Conservation (phyloP, 1,140 invertebrate species). For the Venturia canescens region DNA sequence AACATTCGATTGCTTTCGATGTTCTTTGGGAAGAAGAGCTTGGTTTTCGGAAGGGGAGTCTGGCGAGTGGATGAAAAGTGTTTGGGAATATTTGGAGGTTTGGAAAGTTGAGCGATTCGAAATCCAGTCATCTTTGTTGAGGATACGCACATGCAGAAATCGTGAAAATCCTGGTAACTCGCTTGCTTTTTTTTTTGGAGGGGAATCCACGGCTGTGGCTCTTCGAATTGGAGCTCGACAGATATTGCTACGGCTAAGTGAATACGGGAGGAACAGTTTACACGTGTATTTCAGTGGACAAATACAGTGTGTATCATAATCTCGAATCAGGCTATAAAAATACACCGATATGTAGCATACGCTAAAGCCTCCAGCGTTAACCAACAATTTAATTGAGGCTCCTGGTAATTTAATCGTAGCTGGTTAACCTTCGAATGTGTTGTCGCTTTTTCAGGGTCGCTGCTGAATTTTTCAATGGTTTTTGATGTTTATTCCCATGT, state of each 20-base stretch:
- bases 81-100: too few relatives aligned
- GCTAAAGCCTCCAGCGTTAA: conserved; percentile 37
- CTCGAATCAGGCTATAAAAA: neutral
- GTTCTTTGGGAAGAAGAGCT: too few relatives aligned
- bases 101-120: too few relatives aligned
- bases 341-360: neutral
- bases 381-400: conserved; percentile 49
- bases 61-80: too few relatives aligned
- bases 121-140: too few relatives aligned
- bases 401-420: conserved; percentile 52
- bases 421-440: conserved; percentile 55
- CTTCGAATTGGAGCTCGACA: too few relatives aligned
- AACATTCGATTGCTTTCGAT: too few relatives aligned
- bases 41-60: too few relatives aligned
- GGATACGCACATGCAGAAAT: too few relatives aligned
- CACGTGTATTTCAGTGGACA: neutral
- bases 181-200: too few relatives aligned
- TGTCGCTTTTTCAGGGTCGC: conserved; percentile 55
- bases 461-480: conserved; percentile 5
- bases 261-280: neutral
- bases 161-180: too few relatives aligned
- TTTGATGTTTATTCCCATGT: neutral
- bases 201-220: too few relatives aligned
- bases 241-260: neutral
- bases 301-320: neutral